Evolutionary conservation across 2,113 vertebrate genomes (phyloP).

Genomic region (Serinus canaria): DNA sequence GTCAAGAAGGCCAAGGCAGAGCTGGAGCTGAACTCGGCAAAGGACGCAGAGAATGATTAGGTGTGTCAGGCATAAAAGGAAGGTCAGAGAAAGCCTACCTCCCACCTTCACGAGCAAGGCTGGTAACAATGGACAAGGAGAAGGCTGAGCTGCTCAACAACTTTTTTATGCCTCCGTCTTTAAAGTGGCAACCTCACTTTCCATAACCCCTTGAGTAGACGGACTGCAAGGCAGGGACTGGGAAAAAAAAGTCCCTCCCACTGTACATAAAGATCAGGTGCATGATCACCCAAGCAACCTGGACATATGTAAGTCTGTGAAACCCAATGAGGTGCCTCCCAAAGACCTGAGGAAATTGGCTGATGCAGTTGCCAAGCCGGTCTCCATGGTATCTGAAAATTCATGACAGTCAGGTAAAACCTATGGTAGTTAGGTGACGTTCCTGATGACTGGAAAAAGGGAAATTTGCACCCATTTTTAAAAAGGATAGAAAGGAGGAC

Average conservation of each 20-base stretch:
- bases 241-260: neutral
- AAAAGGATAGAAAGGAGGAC: neutral
- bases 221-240: neutral
- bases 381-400: neutral
- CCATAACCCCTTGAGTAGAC: neutral
- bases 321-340: neutral
- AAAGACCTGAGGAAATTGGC: too few species aligned
- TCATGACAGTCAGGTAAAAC: neutral
- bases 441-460: neutral
- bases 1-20: neutral
- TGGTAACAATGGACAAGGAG: neutral
- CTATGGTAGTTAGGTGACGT: neutral
- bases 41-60: neutral
- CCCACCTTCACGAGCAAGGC: neutral
- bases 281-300: neutral
- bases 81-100: neutral
- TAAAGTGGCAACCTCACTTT: neutral
- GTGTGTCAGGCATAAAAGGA: neutral
- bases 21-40: neutral
- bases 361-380: fast-evolving
- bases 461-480: neutral
- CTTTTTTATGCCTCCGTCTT: neutral
- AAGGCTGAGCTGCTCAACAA: neutral
- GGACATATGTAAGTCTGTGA: neutral
- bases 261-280: neutral